Evolutionary conservation across 2,888 invertebrate genomes (phyloP), one percentile per base, ranked within the genome.

Genomic region (Fissipunctia ypsillon): DNA sequence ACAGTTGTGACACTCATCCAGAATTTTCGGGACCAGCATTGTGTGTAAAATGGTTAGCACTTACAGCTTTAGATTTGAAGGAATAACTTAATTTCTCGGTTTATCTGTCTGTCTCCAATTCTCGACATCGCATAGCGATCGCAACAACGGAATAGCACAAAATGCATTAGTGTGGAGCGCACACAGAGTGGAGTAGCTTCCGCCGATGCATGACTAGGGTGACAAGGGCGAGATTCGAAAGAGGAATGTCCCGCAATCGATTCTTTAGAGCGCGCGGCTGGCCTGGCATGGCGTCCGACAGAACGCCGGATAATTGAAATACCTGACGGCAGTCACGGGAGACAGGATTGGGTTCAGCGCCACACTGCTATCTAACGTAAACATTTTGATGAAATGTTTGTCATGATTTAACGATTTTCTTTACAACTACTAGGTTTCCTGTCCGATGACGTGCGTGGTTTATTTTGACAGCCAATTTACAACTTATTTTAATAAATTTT

Each of bases 291-390:
- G 87, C 82, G 82, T 76, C 84, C 79, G 76, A 84, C 81, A 81
- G 89, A 87, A 85, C 88, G 85, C 72, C 86, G 88, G 92, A 93
- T 93, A 92, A 93, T 93, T 93, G 93, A 90, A 93, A 93, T 93
- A 91, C 91, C 92, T 91, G 87, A 85, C 84, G 87, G 86, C 73
- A 84, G 82, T 72, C 84, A 84, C 86, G 80, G 81, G 85, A 88
- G 87, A 84, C 88, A 86, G 86, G 88, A 89, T 88, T 88, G 85
- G 88, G 84, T 84, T 83, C 75, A 82, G 84, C 76, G 50, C 80
- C 83, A 83, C 81, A 83, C 78, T 81, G 86, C 81, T 84, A 88
- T 88, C 88, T 74, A 88, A 88, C 82, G 87, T 87, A 88, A 90
- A 90, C 90, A 89, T 90, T 90, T 88, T 87, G 83, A 88, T 87